These are phyloP conservation scores for Corythornis vintsioides DNA, from an alignment of 2,113 vertebrate genomes.

Conservation along the genomic window DNA sequence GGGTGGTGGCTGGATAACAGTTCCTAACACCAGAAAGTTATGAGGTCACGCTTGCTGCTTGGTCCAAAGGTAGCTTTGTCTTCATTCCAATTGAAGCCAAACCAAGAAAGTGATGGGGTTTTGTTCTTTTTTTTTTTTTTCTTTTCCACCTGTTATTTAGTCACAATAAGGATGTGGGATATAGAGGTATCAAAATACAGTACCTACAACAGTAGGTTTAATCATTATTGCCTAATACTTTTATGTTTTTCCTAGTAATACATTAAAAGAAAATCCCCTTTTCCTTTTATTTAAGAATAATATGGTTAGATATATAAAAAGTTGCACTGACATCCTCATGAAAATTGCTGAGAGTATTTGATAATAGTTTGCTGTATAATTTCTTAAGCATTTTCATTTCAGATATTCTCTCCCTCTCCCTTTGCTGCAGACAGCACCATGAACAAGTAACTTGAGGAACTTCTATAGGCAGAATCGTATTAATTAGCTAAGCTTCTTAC, in stretches of 20 bases:
- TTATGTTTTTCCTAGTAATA: too few relatives aligned
- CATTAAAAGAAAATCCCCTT: background rate
- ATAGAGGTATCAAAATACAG: background rate
- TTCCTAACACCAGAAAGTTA: background rate
- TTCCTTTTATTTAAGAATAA: background rate
- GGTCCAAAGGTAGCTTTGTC: constrained; percentile 11
- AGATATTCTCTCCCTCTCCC: background rate
- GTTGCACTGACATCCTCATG: background rate
- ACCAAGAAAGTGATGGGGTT: background rate
- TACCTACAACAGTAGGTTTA: background rate
- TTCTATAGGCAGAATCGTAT: background rate
- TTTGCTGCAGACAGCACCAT: background rate
- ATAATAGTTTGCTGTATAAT: background rate
- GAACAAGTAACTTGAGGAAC: background rate
- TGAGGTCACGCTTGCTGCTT: constrained; percentile 7
- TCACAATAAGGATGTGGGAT: background rate
- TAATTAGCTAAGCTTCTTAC: background rate
- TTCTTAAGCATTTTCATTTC: constrained; percentile 7
- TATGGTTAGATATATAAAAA: background rate
- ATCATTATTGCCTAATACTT: background rate
- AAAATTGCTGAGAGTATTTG: background rate
- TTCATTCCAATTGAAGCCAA: constrained; percentile 19
- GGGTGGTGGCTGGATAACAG: background rate
- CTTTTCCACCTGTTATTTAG: background rate
- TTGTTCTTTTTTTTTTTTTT: background rate